Evolutionary conservation across 2,797 vertebrate species (phyloP), one percentile per base, ranked within the genome.

Genomic region (Anas acuta): DNA sequence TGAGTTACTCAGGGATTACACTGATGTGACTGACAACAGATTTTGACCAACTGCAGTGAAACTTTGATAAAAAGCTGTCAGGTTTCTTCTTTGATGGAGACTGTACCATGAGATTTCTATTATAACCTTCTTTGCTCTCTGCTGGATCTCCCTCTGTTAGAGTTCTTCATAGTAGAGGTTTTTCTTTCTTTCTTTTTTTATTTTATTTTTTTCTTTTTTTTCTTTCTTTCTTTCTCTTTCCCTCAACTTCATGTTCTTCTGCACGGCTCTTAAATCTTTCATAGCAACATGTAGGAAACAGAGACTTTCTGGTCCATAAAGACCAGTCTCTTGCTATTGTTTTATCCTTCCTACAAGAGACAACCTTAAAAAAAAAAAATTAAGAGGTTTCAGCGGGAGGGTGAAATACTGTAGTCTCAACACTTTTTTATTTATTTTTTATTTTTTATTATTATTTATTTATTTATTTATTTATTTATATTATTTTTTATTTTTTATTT

Each of bases 61-160:
- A 77, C 89, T 94, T 91, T 90, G 67, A 92, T 93, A 87, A 92
- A 82, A 54, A 89, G 30, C 61, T 0, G 1, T 77, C 77, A 71
- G 81, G 22, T 93, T 95, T 91, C 67, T 64, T 86, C 77, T 94
- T 91, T 86, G 60, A 90, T 76, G 64, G 84, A 76, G 87, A 39
- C n/a, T 51, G 13, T 95, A 58, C 67, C 64, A 10, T 89, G 91
- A 92, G 49, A 89, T 93, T 97, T 92, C 66, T 93, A 30, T 92
- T 87, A 71, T 16, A 91, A 43, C 35, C 62, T 85, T 41, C 77
- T 95, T 91, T 93, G 33, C 77, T 94, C 89, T 95, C 89, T 90
- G 95, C 74, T 91, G 89, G 91, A 94, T 60, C 41, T 82, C 39
- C 79, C 41, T 70, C 66, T 67, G 60, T 84, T 87, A 85, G 88